phyloP scores from a whole-genome alignment of 37 sponge, comb jelly and placozoan species.

The Aplysina aerophoba region DNA sequence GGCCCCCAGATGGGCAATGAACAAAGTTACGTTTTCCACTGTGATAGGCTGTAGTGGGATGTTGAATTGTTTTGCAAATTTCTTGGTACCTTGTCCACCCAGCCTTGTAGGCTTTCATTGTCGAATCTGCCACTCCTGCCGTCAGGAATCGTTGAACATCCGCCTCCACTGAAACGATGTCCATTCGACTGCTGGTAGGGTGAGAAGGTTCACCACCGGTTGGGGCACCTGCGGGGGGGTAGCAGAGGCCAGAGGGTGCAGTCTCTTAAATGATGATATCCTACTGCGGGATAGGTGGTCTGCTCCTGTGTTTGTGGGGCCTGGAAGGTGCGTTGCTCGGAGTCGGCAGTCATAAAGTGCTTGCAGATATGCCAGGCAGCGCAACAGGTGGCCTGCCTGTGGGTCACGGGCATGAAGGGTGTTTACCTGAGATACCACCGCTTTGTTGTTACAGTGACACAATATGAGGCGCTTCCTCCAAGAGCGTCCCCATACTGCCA shows the following conservation, averaged over 20 bases:
- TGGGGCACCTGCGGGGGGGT: not conserved
- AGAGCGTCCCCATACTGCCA: not conserved
- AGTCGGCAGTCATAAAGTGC: conserved; percentile 17
- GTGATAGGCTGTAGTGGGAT: too few relatives aligned
- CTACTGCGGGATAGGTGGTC: conserved; percentile 38
- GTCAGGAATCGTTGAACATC: conserved; percentile 12
- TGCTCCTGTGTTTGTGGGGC: not conserved
- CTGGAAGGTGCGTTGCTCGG: conserved; percentile 19
- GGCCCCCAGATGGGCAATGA: too few relatives aligned
- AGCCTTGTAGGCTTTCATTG: too few relatives aligned
- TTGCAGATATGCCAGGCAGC: not conserved
- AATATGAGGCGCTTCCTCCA: not conserved
- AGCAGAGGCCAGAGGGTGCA: conserved; percentile 12
- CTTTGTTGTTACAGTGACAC: conserved; percentile 19
- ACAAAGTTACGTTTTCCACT: too few relatives aligned
- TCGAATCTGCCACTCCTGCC: too few relatives aligned
- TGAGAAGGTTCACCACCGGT: conserved; percentile 4
- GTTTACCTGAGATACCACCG: not conserved
- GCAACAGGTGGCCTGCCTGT: not conserved
- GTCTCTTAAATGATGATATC: not conserved
- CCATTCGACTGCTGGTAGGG: not conserved
- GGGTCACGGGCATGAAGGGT: conserved; percentile 7
- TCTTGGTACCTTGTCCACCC: too few relatives aligned
- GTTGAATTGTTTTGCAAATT: too few relatives aligned
- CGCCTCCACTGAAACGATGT: conserved; percentile 29